phyloP scores from a whole-genome alignment of 2,888 invertebrate genomes.

The Tupiocoris notatus region DNA sequence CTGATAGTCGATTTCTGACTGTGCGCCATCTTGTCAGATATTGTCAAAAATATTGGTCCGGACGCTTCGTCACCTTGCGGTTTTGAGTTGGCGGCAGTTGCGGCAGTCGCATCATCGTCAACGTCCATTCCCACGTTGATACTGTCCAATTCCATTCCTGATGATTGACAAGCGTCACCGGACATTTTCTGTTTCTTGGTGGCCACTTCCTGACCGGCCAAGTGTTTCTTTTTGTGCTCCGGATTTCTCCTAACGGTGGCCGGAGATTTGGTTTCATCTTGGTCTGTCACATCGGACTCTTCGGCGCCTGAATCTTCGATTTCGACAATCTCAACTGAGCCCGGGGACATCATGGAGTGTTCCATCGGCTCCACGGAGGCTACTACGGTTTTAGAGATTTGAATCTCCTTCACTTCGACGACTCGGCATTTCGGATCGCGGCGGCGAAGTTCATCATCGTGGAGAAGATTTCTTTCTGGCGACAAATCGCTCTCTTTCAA shows the following conservation, averaged over 20 bases:
- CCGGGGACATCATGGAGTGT: constrained; percentile 54
- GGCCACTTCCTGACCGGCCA: constrained; percentile 49
- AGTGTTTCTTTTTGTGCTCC: constrained; percentile 48
- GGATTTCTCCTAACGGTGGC: constrained; percentile 47
- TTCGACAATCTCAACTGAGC: constrained; percentile 56
- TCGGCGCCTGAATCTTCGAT: constrained; percentile 53
- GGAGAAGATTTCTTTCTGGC: constrained; percentile 32
- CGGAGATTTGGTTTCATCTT: constrained; percentile 50
- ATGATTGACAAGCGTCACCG: constrained; percentile 39
- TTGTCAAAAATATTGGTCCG: constrained; percentile 49
- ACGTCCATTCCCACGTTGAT: neutral
- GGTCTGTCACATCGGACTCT: constrained; percentile 49
- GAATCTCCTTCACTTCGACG: constrained; percentile 68
- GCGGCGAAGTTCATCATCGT: constrained; percentile 33
- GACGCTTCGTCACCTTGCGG: neutral
- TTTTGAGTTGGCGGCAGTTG: neutral
- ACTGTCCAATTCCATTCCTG: constrained; percentile 35
- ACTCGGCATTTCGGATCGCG: constrained; percentile 56
- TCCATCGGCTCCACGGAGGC: constrained; percentile 55
- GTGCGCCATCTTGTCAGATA: constrained; percentile 51
- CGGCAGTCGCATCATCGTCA: neutral
- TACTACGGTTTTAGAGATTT: constrained; percentile 65
- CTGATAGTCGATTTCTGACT: constrained; percentile 51
- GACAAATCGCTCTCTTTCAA: constrained; percentile 50
- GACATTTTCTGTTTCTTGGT: constrained; percentile 50